Percentiles rank a stretch among this genome's conserved stretches.
phyloP scores from a whole-genome alignment of 2,113 vertebrate genomes.

The Mirza zaza region DNA sequence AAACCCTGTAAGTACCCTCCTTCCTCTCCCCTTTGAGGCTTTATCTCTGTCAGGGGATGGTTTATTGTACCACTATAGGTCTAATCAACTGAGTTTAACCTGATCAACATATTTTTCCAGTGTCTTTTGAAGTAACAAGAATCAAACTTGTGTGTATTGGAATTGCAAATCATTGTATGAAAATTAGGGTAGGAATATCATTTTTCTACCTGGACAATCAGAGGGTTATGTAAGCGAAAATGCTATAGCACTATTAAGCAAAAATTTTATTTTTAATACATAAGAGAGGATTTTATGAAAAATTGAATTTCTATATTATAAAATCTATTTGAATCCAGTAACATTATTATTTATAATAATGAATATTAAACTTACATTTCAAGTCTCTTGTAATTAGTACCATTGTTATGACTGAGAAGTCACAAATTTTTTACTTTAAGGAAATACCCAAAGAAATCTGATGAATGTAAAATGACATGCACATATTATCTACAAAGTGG shows the following conservation, averaged over 20 bases:
- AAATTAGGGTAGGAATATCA: not conserved
- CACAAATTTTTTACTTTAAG: not conserved
- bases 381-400: not conserved
- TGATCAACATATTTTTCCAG: not conserved
- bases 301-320: too few species aligned
- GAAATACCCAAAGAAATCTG: not conserved
- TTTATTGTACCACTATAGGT: not conserved
- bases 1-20: not conserved
- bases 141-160: too few species aligned
- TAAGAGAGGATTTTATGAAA: not conserved
- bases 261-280: not conserved
- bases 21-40: not conserved
- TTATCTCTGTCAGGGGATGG: not conserved
- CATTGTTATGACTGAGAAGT: not conserved
- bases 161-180: not conserved
- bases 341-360: not conserved
- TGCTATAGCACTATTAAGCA: not conserved
- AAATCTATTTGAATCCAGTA: not conserved
- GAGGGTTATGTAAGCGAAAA: not conserved
- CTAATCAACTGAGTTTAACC: not conserved
- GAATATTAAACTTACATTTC: not conserved
- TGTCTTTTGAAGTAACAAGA: too few species aligned
- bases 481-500: not conserved
- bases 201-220: not conserved
- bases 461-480: not conserved